These are phyloP conservation scores for Peromyscus leucopus DNA, from an alignment of 2,113 vertebrate genomes.

Conservation along the genomic window DNA sequence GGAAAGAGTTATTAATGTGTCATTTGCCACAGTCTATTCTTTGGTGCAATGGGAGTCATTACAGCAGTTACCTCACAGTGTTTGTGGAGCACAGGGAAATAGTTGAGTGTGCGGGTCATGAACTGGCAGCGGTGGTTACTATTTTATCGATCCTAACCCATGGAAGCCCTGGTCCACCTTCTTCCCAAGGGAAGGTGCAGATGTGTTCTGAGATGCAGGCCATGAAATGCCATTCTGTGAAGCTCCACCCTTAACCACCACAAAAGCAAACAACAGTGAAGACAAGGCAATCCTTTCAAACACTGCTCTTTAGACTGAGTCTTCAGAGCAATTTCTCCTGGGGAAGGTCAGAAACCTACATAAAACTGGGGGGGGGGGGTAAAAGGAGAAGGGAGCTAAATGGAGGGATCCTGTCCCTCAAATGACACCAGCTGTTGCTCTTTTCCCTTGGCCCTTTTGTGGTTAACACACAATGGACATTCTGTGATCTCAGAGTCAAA, in stretches of 20 bases:
- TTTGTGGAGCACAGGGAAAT: not conserved
- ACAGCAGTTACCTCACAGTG: not conserved
- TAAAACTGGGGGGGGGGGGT: not conserved
- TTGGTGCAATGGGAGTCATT: not conserved
- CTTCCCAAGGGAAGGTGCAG: not conserved
- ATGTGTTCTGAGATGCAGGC: not conserved
- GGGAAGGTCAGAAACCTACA: not conserved
- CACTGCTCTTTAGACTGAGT: not conserved
- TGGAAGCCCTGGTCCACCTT: not conserved
- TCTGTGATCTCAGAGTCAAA: not conserved
- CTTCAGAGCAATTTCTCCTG: conserved; percentile 18
- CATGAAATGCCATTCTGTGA: not conserved
- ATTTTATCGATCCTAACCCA: conserved; percentile 11
- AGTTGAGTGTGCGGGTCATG: not conserved
- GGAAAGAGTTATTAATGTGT: not conserved
- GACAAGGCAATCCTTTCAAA: not conserved
- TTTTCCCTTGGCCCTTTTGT: not conserved
- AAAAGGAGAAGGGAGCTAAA: not conserved
- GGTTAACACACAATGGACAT: not conserved
- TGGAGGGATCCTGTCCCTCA: not conserved
- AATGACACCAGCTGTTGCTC: not conserved
- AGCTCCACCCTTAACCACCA: not conserved
- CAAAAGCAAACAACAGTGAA: not conserved
- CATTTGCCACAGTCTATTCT: not conserved
- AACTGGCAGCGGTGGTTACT: not conserved